A percentile compares a stretch with the other conserved stretches of the same genome.
Evolutionary conservation across 2,797 vertebrate species (phyloP).

Genomic region (Microctenopoma steveboyesi): DNA sequence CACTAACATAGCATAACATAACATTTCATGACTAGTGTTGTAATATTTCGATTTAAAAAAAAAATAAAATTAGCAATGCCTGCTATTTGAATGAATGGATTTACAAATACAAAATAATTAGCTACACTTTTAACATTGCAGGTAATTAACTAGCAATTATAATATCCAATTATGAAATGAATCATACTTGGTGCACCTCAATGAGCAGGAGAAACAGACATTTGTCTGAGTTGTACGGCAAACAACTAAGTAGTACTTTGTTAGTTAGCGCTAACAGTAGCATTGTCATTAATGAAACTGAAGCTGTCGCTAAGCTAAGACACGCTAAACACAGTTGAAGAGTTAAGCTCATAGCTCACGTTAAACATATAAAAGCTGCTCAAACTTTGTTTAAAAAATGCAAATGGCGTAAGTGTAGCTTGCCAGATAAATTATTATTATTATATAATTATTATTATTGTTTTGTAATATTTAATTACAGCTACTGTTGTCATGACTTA

Average conservation of each 20-base stretch:
- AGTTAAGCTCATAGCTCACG: background rate
- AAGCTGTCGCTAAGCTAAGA: background rate
- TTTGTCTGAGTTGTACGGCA: rapidly evolving
- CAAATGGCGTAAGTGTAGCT: too few relatives aligned
- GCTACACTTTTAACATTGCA: rapidly evolving
- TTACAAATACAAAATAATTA: background rate
- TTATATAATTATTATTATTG: too few relatives aligned
- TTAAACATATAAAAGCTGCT: too few relatives aligned
- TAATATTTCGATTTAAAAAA: background rate
- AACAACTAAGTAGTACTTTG: background rate
- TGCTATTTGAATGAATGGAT: background rate
- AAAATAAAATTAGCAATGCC: too few relatives aligned
- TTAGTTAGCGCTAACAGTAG: background rate
- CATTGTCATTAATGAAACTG: too few relatives aligned
- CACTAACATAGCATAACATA: background rate
- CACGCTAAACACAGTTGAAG: background rate
- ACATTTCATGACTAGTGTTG: background rate
- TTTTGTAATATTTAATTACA: too few relatives aligned
- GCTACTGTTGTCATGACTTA: background rate
- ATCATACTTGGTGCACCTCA: background rate
- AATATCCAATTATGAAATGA: background rate
- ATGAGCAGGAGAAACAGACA: background rate
- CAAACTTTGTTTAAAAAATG: too few relatives aligned
- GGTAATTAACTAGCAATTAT: background rate
- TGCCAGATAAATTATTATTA: too few relatives aligned